phyloP scores from a whole-genome alignment of 2,797 vertebrate genomes.

The Cephalopachus bancanus region DNA sequence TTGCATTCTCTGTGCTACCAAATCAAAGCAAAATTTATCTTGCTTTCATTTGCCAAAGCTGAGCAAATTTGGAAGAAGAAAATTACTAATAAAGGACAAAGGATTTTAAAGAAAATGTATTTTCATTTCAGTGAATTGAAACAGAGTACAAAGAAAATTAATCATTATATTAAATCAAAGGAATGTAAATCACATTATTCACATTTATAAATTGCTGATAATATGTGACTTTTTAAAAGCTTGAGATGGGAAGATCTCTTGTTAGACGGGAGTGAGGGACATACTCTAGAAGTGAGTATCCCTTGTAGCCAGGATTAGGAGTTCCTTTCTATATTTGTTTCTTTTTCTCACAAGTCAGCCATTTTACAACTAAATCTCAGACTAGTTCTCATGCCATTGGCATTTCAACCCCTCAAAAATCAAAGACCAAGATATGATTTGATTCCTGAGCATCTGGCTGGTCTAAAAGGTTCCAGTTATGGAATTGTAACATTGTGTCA shows the following conservation, averaged over 20 bases:
- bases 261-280: background rate
- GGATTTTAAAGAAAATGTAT: slow-evolving; percentile 79
- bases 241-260: slow-evolving; percentile 32
- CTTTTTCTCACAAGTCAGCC: background rate
- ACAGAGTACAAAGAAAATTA: slow-evolving; percentile 81
- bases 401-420: background rate
- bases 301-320: background rate
- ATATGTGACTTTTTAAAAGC: slow-evolving; percentile 68
- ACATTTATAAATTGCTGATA: slow-evolving; percentile 74
- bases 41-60: slow-evolving; percentile 79
- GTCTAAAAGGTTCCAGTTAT: background rate
- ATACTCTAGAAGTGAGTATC: background rate
- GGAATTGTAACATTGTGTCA: no score
- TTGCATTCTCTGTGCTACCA: slow-evolving; percentile 57
- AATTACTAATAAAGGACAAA: slow-evolving; percentile 80
- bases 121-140: slow-evolving; percentile 84
- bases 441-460: no score
- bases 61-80: slow-evolving; percentile 76
- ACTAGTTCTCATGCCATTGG: background rate
- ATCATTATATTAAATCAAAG: slow-evolving; percentile 84
- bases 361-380: background rate
- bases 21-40: slow-evolving; percentile 87
- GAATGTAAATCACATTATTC: slow-evolving; percentile 81
- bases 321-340: background rate
- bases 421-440: no score